Evolutionary conservation across 2,113 vertebrate species (phyloP), one percentile per base, ranked within the genome.

Genomic region (Eudyptes chrysolophus): DNA sequence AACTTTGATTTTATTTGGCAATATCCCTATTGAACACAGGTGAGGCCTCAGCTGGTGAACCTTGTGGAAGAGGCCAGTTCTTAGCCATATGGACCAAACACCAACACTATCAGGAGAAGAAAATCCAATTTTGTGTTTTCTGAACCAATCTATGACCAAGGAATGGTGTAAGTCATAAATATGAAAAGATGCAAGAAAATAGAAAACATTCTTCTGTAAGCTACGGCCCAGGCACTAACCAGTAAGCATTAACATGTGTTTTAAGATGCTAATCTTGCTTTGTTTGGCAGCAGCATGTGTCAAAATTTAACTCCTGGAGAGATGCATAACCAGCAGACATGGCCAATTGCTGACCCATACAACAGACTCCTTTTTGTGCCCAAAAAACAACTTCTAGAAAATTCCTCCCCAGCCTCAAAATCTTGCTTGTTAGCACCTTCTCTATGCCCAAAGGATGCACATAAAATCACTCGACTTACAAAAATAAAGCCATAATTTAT

Each of bases 351-450:
- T 91, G 80, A 95, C 60, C 84, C 69, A 76, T 60, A 71, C 26
- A 94, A 91, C 27, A 87, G 84, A 87, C 44, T 74, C 29, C 15
- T 83, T 70, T 84, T 55, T 92, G 68, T 95, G 86, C 57, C 34
- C 16, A 3, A 72, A 82, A 91, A 88, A 13, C 32, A 85, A 10
- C 70, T 87, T 84, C 69, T 65, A 76, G 57, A 91, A 90, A 90
- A 91, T 64, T 78, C 7, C 6, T 72, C 17, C 77, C 64, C 49
- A 15, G 40, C 5, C 30, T 74, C 57, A 27, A 72, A 61, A 65
- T 89, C 52, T 61, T 87, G 58, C 76, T 84, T 81, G 42, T 93
- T 94, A 95, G 52, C 74, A 94, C 74, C 58, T 87, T 84, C 36
- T 84, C 55, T 52, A 32, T 38, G 49, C 62, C 36, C 49, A 83